Conservation (phyloP, 2,888 invertebrate species). For the Syrphus vitripennis region DNA sequence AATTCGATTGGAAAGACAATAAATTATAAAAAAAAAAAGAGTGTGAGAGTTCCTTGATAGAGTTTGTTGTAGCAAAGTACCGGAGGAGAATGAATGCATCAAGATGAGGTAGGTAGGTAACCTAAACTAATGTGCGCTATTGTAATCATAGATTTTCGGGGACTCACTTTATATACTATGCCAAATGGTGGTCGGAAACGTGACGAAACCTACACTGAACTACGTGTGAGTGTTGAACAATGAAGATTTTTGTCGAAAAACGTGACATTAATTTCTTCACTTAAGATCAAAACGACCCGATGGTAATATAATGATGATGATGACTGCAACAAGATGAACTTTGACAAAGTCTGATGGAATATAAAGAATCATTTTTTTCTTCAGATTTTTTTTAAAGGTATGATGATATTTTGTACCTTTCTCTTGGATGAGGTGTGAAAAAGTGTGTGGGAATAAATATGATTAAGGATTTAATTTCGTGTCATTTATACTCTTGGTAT, state of each 20-base stretch:
- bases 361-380: not conserved
- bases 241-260: constrained; percentile 62
- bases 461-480: constrained; percentile 32
- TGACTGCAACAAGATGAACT: constrained; percentile 47
- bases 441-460: constrained; percentile 56
- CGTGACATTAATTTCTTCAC: constrained; percentile 61
- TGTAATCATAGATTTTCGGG: constrained; percentile 59
- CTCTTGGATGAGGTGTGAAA: constrained; percentile 6
- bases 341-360: constrained; percentile 18
- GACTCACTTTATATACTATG: too few relatives aligned
- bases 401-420: constrained; percentile 17
- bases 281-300: constrained; percentile 16
- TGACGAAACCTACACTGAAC: constrained; percentile 49
- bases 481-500: too few relatives aligned
- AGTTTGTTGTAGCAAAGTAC: not conserved
- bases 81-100: constrained; percentile 6
- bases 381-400: not conserved
- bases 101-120: not conserved
- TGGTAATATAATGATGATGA: constrained; percentile 39
- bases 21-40: constrained; percentile 25
- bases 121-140: not conserved
- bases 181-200: constrained; percentile 49
- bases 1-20: constrained; percentile 56
- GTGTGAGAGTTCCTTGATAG: constrained; percentile 14
- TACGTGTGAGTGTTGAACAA: constrained; percentile 59